These are phyloP conservation scores for Mnemiopsis leidyi DNA, from an alignment of 37 sponge, comb jelly and placozoan species.

Conservation along the genomic window DNA sequence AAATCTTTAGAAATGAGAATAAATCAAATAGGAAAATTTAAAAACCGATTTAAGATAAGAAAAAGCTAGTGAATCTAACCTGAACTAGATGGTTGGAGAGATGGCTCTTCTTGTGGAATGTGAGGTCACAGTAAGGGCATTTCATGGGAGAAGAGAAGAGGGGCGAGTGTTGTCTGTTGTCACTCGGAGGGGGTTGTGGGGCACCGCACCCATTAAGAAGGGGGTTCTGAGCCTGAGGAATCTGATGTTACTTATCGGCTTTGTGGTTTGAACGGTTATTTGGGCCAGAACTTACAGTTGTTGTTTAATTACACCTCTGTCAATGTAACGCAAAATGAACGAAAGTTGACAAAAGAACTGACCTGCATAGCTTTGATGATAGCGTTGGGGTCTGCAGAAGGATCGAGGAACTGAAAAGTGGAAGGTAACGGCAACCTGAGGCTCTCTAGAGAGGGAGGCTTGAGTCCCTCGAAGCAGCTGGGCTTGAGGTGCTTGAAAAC, in stretches of 20 bases:
- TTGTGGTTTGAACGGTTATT: no score
- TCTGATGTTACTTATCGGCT: no score
- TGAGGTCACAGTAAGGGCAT: conserved; percentile 45
- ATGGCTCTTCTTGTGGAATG: conserved; percentile 58
- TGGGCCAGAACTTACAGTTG: no score
- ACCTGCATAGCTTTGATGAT: conserved; percentile 44
- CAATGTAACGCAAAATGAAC: not conserved
- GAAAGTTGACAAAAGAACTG: not conserved
- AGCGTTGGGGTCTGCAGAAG: not conserved
- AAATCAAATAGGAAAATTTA: no score
- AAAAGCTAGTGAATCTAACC: not conserved
- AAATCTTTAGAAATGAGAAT: no score
- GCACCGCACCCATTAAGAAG: not conserved
- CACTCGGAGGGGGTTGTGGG: not conserved
- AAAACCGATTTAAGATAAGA: no score
- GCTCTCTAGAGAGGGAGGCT: not conserved
- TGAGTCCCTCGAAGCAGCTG: not conserved
- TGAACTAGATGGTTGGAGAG: conserved; percentile 56
- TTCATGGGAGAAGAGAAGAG: conserved; percentile 34
- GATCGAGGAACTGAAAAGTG: not conserved
- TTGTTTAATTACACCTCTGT: no score
- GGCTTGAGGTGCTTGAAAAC: not conserved
- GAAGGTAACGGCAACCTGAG: not conserved
- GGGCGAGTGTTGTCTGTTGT: not conserved
- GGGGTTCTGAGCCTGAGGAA: conserved; percentile 14